Base-by-base conservation (phyloP, 1,140 invertebrate species). In the Drosophila bocki region DNA sequence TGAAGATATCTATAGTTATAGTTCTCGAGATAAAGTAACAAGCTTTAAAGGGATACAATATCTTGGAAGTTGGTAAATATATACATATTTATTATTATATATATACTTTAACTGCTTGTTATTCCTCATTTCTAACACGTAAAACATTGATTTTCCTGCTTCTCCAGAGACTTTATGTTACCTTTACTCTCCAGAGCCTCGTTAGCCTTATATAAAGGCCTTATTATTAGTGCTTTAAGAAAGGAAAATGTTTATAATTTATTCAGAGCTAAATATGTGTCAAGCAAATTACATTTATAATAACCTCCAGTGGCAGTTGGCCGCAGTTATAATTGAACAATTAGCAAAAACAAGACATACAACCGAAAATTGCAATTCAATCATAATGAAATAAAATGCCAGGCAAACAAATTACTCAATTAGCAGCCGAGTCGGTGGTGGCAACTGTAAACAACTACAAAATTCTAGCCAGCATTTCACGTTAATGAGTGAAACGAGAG, bases 321-420 rank as follows among this genome's bases (percentile, higher is more conserved):
- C 61, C 41, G 13, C 48, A 70, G 26, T 56, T 67, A 59, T 58
- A 59, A 50, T 56, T 69, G 45, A 44, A 60, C 68, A 72, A 74
- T 72, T 74, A 74, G 67, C 54, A 33, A 39, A 54, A 50, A 11
- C 67, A 68, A 70, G 33, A 45, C 41, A 35, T 11, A 37, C 5
- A 22, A 39, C 53, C 53, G 69, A 70, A 54, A 70, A 70, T 44
- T 60, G 67, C 53, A 42, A 59, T 71, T 71, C 69, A 72, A 72
- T 72, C 69, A 60, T 22, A 3, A 33, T 59, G 44, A 72, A 74
- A 74, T 60, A 33, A 72, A 72, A 72, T 72, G 69, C 67, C 69
- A 42, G 54, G 45, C 68, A 59, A 74, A 72, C 68, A 72, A 60
- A 72, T 71, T 71, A 42, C 69, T 41, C 69, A 72, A 72, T 71